These are phyloP conservation scores for Ochotona princeps DNA, from an alignment of 2,113 vertebrate species.

Conservation along the genomic window DNA sequence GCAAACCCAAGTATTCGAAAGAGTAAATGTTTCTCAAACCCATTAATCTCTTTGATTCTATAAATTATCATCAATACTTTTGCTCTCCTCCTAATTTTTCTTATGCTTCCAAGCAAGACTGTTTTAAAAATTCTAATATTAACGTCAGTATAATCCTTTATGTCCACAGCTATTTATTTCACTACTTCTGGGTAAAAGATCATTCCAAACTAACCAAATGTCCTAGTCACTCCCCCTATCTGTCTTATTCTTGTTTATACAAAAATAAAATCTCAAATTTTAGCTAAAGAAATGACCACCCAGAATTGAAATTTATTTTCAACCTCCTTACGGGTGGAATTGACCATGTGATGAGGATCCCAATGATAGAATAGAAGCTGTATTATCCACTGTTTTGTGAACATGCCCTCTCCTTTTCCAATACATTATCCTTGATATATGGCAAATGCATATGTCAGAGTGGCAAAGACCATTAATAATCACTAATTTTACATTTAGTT, in stretches of 20 bases:
- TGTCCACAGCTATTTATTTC: neutral
- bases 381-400: neutral
- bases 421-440: neutral
- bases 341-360: neutral
- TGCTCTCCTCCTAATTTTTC: neutral
- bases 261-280: constrained; percentile 24
- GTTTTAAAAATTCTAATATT: constrained; percentile 34
- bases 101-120: neutral
- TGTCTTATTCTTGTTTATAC: constrained; percentile 15
- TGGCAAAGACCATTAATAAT: neutral
- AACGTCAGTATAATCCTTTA: constrained; percentile 26
- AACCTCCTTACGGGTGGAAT: neutral
- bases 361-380: neutral
- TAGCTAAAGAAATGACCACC: neutral
- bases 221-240: neutral
- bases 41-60: neutral
- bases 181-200: constrained; percentile 12
- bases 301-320: constrained; percentile 5
- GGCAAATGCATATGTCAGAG: neutral
- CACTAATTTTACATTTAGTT: neutral
- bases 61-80: neutral
- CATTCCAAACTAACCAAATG: neutral
- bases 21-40: neutral
- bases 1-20: neutral
- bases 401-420: neutral